Evolutionary conservation across 1,140 invertebrate species (phyloP), one percentile per base, ranked within the genome.

Genomic region (fruit fly (Drosophila melanogaster)): DNA sequence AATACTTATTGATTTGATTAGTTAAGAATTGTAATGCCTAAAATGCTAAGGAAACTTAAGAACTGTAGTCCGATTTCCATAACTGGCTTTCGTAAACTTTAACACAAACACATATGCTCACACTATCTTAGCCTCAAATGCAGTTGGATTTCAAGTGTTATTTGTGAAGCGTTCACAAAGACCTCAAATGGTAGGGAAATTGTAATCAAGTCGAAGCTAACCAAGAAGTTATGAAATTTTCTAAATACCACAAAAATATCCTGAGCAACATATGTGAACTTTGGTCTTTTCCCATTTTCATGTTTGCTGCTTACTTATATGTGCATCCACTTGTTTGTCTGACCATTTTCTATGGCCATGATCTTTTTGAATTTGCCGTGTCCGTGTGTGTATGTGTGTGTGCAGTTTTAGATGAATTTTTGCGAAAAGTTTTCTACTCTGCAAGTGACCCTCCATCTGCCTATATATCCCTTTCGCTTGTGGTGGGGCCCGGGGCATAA

Each of bases 201-300:
- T 64, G 62, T 49, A 41, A 30, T 58, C 22, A 57, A 58, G 51
- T 62, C 41, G 8, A 2, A 30, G 30, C 8, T 30, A 30, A 30
- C 22, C 35, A 24, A 44, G 38, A 50, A 64, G 37, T 65, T 64
- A 41, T 50, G 35, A 41, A 64, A 43, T 50, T 50, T 65, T 66
- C 24, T 24, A 64, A 66, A 64, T n/a, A 22, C 44, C 35, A 49
- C 43, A 66, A 64, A 30, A 58, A 15, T 33, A 40, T 44, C 43
- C 41, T 35, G 49, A 12, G 24, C 37, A 61, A 60, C 60, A 64
- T 33, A 15, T 38, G 49, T 38, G 33, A 55, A 67, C 49, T 67
- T 67, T 46, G 40, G 30, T 53, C 50, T 64, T 35, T 33, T 44
- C 11, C 4, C 41, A 41, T 56, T 56, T 19, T 14, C 12, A 37